These are phyloP conservation scores for Falco columbarius DNA, from an alignment of 2,797 vertebrate genomes.

Conservation along the genomic window DNA sequence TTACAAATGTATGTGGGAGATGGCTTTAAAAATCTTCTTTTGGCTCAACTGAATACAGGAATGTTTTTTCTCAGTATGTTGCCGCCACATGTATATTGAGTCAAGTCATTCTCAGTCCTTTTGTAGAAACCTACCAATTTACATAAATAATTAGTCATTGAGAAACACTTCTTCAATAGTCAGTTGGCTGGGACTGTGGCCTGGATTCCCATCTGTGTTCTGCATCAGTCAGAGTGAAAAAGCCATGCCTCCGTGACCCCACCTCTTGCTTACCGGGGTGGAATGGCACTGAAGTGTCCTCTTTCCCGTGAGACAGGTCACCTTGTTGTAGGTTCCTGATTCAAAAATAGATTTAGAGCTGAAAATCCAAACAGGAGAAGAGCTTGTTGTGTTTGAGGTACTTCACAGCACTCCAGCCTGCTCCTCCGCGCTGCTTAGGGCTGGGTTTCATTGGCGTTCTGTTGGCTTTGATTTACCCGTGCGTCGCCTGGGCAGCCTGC, in stretches of 20 bases:
- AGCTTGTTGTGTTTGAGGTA: background rate
- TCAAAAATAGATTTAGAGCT: background rate
- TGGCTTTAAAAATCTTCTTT: background rate
- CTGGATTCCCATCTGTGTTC: background rate
- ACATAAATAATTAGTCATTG: background rate
- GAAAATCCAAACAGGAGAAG: background rate
- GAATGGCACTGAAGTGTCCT: background rate
- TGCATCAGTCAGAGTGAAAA: background rate
- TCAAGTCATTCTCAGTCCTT: background rate
- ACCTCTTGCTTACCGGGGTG: accelerated
- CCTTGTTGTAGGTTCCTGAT: background rate
- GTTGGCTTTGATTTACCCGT: background rate
- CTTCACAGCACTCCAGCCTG: background rate
- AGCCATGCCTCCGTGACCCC: background rate
- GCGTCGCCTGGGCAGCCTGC: background rate
- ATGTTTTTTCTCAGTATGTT: accelerated
- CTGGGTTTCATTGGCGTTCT: background rate
- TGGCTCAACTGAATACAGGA: background rate
- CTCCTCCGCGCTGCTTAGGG: background rate
- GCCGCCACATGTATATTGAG: too few relatives aligned
- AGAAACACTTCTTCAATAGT: background rate
- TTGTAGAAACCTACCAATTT: background rate
- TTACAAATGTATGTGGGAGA: background rate
- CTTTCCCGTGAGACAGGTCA: background rate
- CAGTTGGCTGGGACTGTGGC: background rate